Evolutionary conservation across 2,113 vertebrate species (phyloP).

Genomic region (Prunella himalayana): DNA sequence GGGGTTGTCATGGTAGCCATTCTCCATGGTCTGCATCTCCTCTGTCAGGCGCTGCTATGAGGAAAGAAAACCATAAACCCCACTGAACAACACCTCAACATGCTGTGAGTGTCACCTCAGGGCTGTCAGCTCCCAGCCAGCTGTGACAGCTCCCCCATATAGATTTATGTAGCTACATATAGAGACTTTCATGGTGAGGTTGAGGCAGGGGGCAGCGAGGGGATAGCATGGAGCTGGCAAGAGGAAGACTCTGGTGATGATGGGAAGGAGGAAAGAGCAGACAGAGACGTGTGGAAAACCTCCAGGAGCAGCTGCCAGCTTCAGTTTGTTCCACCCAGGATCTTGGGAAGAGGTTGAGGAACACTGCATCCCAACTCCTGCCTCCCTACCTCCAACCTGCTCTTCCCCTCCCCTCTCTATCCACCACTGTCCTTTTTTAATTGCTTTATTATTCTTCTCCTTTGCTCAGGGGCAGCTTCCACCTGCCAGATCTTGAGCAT

Average conservation of each 20-base stretch:
- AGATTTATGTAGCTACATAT: rapidly evolving
- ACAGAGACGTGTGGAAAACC: not conserved
- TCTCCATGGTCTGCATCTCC: conserved; percentile 94
- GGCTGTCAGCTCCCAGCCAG: not conserved
- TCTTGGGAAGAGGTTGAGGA: not conserved
- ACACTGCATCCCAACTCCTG: not conserved
- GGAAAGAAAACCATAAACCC: not conserved
- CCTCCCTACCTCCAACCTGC: not conserved
- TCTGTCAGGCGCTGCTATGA: conserved; percentile 89
- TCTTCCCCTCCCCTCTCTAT: not conserved
- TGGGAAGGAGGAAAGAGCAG: not conserved
- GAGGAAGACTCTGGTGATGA: not conserved
- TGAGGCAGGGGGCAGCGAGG: not conserved
- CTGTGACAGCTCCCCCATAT: rapidly evolving
- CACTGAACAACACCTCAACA: not conserved
- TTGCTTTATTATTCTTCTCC: not conserved
- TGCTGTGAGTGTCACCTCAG: not conserved
- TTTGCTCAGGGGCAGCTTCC: not conserved
- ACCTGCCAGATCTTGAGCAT: not conserved
- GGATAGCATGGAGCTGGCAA: not conserved
- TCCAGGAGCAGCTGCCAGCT: not conserved
- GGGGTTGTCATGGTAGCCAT: conserved; percentile 96
- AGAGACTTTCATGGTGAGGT: not conserved
- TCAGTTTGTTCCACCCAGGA: not conserved
- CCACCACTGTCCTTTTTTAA: not conserved